A percentile compares a stretch with the other conserved stretches of the same genome.
phyloP scores from a whole-genome alignment of 2,888 invertebrate genomes.

The Ophonus ardosiacus region DNA sequence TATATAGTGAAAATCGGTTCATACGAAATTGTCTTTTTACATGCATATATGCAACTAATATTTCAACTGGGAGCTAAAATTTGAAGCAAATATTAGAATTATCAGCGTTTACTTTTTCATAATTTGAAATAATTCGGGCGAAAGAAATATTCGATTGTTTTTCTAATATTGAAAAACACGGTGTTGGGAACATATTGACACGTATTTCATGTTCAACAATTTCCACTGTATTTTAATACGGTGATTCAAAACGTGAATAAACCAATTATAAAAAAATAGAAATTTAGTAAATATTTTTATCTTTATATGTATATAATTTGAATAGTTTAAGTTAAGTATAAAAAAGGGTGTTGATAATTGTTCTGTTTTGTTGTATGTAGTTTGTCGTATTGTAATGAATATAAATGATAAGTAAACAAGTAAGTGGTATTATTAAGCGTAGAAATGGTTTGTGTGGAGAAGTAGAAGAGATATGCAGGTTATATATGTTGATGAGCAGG shows the following conservation, averaged over 20 bases:
- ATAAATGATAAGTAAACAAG: conserved; percentile 6
- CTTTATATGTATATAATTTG: not conserved
- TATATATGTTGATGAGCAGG: not conserved
- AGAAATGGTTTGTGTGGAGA: conserved; percentile 1
- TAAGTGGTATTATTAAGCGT: conserved; percentile 6
- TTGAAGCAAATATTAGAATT: conserved; percentile 14
- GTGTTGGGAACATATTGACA: conserved; percentile 35
- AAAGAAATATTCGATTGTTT: conserved; percentile 31
- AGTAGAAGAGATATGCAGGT: conserved; percentile 14
- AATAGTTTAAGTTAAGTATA: conserved; percentile 25
- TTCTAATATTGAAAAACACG: conserved; percentile 26
- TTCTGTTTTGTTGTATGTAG: not conserved
- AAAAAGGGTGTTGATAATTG: conserved; percentile 30
- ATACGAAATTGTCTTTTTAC: conserved; percentile 44
- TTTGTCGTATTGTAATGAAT: not conserved
- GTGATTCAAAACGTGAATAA: conserved; percentile 45
- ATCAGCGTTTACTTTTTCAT: not conserved
- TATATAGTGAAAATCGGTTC: conserved; percentile 48
- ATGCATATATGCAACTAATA: conserved; percentile 1
- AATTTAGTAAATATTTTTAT: conserved; percentile 7
- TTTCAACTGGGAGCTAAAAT: conserved; percentile 17
- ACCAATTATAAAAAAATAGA: not conserved
- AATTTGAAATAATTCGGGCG: conserved; percentile 19
- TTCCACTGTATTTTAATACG: conserved; percentile 47
- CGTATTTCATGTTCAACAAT: conserved; percentile 47